Base-by-base conservation (phyloP, 2,888 invertebrate species). In the Druceiella hillmani region DNA sequence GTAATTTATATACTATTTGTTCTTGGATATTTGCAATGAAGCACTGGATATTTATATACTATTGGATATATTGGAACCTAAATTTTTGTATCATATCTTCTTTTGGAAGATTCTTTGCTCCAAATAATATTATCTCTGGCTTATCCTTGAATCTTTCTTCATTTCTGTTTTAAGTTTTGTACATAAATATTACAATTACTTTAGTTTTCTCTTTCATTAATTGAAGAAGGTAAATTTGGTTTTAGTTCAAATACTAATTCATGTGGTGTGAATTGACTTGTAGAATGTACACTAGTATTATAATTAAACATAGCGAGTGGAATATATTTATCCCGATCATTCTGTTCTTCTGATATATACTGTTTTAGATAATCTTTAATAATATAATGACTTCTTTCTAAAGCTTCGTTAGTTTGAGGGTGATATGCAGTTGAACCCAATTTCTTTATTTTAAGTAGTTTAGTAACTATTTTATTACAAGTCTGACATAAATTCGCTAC, bases 401-500 rank as follows among this genome's bases (percentile, higher is more conserved):
- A 25, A 4, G 48, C 47, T 11, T 50, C 52, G 28, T 52, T 49
- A 4, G 41, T 48, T 48, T 54, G 49, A 3, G 53, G 51, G 33
- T 49, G 48, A 26, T 52, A 55, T 5, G 50, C 39, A 14, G 50
- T 50, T 4, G 46, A 38, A 6, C 31, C 27, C 7, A 50, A 17
- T 14, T 52, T 49, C 44, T 49, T 49, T 4, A 48, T 50, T 44
- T 52, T 41, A 22, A 55, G 49, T 15, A 54, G 15, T 41, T 51
- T 50, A 26, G 38, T 43, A 26, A 53, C n/a, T 40, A n/a, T 55
- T 44, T 46, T 49, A 48, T 4, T 56, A 40, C 15, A 56, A 10
- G 3, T 55, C 37, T 3, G 53, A 52, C 4, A 42, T 52, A 36
- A 59, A 57, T 26, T 57, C 50, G 4, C 48, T 40, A 6, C 54